These are phyloP conservation scores for Diabrotica undecimpunctata DNA, from an alignment of 1,140 invertebrate genomes.

Conservation along the genomic window DNA sequence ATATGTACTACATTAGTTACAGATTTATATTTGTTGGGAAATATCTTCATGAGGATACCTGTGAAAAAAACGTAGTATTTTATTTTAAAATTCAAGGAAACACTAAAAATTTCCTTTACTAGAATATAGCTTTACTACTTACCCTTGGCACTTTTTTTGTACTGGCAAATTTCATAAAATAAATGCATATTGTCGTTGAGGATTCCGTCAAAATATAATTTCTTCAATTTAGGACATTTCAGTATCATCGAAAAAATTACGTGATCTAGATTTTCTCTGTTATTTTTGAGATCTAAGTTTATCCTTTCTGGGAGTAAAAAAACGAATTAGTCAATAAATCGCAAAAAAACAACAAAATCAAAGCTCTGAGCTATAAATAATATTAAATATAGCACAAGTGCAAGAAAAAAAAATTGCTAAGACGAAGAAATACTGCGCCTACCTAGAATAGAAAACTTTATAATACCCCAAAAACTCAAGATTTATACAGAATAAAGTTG, in stretches of 20 bases:
- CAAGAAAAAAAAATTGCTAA: too few species aligned
- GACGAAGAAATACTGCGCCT: too few species aligned
- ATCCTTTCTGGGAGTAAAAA: slow-evolving; percentile 8
- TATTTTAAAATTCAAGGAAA: too few species aligned
- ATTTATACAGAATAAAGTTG: too few species aligned
- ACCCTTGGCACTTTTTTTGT: slow-evolving; percentile 11
- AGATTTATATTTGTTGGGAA: slow-evolving; percentile 10
- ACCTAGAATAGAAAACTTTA: too few species aligned
- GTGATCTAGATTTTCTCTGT: slow-evolving; percentile 15
- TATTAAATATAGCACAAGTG: too few species aligned
- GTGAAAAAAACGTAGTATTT: not conserved
- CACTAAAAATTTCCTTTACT: too few species aligned
- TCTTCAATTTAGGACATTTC: slow-evolving; percentile 17
- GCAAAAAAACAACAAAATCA: too few species aligned
- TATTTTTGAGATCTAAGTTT: slow-evolving; percentile 16
- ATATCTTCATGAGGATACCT: slow-evolving; percentile 13
- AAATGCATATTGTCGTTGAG: slow-evolving; percentile 11
- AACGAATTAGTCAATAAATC: not conserved
- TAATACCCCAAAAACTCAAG: too few species aligned
- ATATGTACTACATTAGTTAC: slow-evolving; percentile 16
- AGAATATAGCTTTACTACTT: too few species aligned
- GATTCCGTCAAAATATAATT: slow-evolving; percentile 16
- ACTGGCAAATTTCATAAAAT: slow-evolving; percentile 12
- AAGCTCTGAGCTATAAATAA: too few species aligned
- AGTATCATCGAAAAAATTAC: slow-evolving; percentile 5